phyloP scores from a whole-genome alignment of 2,113 vertebrate genomes.

The Sardina pilchardus region DNA sequence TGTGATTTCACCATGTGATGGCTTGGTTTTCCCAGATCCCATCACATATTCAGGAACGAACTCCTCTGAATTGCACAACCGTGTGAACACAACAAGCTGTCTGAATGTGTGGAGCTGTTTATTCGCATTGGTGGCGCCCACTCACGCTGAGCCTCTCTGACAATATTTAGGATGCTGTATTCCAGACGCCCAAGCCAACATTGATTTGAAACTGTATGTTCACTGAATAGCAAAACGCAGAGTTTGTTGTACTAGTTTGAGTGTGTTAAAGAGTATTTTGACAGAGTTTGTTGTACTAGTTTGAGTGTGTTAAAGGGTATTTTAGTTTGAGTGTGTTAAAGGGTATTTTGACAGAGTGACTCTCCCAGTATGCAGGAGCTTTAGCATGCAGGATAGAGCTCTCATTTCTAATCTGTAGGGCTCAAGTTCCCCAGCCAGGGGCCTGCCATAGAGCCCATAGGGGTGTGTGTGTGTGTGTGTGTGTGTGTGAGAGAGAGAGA shows the following conservation, averaged over 20 bases:
- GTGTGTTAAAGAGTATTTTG: not conserved
- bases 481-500: no score
- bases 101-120: not conserved
- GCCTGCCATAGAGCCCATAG: not conserved
- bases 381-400: not conserved
- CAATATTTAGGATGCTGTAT: not conserved
- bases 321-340: no score
- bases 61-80: no score
- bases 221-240: not conserved
- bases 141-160: no score
- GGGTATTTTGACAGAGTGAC: not conserved
- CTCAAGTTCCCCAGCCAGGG: not conserved
- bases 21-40: no score
- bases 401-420: not conserved
- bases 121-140: no score
- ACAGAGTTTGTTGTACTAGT: no score
- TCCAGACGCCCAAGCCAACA: not conserved
- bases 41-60: not conserved
- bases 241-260: no score
- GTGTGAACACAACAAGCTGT: not conserved
- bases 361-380: not conserved
- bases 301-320: no score
- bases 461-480: not conserved
- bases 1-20: no score
- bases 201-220: not conserved